Percentiles rank a stretch among this genome's conserved stretches.
phyloP scores from a whole-genome alignment of 2,888 invertebrate species.

The Phyllotreta striolata region DNA sequence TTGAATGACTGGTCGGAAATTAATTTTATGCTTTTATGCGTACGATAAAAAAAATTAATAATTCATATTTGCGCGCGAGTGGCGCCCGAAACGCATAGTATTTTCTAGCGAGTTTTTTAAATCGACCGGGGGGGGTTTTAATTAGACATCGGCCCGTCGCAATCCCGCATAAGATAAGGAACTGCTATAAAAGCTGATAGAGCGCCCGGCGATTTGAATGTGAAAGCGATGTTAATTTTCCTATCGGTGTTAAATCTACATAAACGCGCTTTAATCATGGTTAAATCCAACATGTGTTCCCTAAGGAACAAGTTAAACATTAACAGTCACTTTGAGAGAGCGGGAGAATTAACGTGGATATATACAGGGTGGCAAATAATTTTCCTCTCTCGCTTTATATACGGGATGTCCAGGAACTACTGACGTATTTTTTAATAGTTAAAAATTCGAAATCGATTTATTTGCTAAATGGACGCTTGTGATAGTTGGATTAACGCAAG shows the following conservation, averaged over 20 bases:
- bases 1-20: neutral
- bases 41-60: no score
- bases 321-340: slow-evolving; percentile 5
- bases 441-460: no score
- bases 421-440: no score
- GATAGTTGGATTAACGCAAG: no score
- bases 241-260: neutral
- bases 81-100: no score
- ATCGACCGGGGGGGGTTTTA: no score
- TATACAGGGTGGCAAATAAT: neutral
- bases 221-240: slow-evolving; percentile 1
- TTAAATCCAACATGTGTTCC: neutral
- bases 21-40: neutral
- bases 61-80: no score
- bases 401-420: no score
- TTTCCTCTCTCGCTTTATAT: no score
- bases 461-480: no score
- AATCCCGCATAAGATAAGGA: neutral
- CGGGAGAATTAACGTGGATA: neutral
- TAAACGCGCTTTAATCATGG: slow-evolving; percentile 3
- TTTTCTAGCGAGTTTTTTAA: no score
- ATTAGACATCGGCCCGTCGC: neutral
- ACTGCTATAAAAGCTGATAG: neutral
- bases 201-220: neutral
- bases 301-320: neutral